Percentiles rank a stretch among this genome's conserved stretches.
Conservation (phyloP, 2,113 vertebrate species). For the Urocolius indicus region DNA sequence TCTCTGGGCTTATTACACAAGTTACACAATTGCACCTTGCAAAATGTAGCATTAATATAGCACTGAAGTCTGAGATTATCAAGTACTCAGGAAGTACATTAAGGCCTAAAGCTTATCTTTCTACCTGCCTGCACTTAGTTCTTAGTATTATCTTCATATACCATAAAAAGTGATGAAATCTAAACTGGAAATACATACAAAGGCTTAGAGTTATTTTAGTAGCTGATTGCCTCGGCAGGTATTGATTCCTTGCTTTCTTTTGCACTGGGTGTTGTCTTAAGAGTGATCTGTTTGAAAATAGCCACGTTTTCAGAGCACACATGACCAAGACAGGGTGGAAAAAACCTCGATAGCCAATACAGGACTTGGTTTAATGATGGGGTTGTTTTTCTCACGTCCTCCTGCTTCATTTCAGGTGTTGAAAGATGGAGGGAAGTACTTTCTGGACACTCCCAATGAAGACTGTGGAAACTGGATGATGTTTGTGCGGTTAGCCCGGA, state of each 20-base stretch:
- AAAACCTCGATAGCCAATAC: too few relatives aligned
- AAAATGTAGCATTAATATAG: background rate
- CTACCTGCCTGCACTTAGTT: constrained; percentile 47
- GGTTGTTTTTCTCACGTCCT: background rate
- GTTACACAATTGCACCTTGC: background rate
- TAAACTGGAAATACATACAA: constrained; percentile 56
- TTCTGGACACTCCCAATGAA: constrained; percentile 73
- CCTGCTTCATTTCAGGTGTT: constrained; percentile 49
- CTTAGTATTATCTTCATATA: constrained; percentile 52
- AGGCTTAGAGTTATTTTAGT: background rate
- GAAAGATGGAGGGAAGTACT: constrained; percentile 70
- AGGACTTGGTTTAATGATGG: background rate
- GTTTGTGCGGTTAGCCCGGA: constrained; percentile 72
- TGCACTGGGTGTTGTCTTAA: background rate
- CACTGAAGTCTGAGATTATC: constrained; percentile 38
- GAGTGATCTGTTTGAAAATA: background rate
- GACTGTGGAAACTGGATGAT: constrained; percentile 77
- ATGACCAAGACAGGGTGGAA: too few relatives aligned
- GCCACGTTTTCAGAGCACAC: too few relatives aligned
- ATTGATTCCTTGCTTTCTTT: background rate
- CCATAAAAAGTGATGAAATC: constrained; percentile 51
- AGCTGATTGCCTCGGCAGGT: background rate
- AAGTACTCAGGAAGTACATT: constrained; percentile 59
- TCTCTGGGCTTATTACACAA: constrained; percentile 13
- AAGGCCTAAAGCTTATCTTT: constrained; percentile 53